Percentiles rank a stretch among this genome's conserved stretches.
phyloP scores from a whole-genome alignment of 1,140 invertebrate species.

The Stenopsyche tienmushanensis region DNA sequence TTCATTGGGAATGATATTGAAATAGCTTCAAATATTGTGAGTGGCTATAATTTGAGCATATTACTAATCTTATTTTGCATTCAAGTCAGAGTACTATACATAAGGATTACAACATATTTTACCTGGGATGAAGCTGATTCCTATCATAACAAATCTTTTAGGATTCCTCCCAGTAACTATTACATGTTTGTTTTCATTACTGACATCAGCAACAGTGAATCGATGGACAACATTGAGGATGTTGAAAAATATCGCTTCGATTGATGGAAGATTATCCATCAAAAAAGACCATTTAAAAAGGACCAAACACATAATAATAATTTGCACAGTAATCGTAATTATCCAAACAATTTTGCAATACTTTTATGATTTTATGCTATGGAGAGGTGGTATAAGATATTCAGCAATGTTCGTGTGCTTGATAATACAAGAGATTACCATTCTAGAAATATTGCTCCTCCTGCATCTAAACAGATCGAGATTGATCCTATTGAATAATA shows the following conservation, averaged over 20 bases:
- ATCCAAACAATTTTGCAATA: background rate
- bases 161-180: background rate
- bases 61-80: slow-evolving; percentile 12
- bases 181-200: background rate
- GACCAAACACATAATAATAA: slow-evolving; percentile 15
- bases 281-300: slow-evolving; percentile 19
- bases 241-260: background rate
- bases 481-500: background rate
- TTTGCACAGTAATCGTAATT: slow-evolving; percentile 2
- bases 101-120: slow-evolving; percentile 4
- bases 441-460: background rate
- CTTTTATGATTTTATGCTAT: background rate
- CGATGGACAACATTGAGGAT: background rate
- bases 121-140: background rate
- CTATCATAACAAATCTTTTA: background rate
- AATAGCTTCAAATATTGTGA: background rate
- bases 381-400: slow-evolving; percentile 3
- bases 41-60: slow-evolving; percentile 20
- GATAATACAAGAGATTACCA: background rate
- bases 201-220: too few relatives aligned
- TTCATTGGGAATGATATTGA: slow-evolving; percentile 12
- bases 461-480: background rate
- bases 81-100: slow-evolving; percentile 12
- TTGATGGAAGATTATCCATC: slow-evolving; percentile 29
- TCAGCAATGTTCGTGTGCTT: background rate